phyloP scores from a whole-genome alignment of 2,113 vertebrate genomes.

The Plecturocebus donacophilus region DNA sequence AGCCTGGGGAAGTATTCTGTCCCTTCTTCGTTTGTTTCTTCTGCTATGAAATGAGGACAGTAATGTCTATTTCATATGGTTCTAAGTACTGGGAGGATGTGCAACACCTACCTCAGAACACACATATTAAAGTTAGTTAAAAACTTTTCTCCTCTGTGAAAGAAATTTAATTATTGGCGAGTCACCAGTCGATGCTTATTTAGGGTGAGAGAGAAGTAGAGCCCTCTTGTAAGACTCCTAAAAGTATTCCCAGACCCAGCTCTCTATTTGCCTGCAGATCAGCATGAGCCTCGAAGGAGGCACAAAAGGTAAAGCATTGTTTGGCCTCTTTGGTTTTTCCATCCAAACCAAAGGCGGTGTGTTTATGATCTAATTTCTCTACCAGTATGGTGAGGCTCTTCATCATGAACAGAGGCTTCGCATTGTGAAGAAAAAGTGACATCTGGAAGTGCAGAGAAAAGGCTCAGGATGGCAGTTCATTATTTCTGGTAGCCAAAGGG shows the following conservation, averaged over 20 bases:
- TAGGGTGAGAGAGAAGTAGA: background rate
- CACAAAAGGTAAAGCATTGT: background rate
- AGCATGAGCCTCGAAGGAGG: background rate
- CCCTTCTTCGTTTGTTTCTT: background rate
- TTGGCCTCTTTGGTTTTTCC: background rate
- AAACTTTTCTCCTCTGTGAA: background rate
- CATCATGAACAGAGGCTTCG: background rate
- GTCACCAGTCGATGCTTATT: background rate
- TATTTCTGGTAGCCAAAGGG: background rate
- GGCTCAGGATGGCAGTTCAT: background rate
- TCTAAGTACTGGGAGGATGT: background rate
- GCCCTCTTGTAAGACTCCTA: background rate
- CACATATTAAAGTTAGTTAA: background rate
- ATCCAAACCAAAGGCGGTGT: background rate
- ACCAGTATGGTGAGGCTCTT: background rate
- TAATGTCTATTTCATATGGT: background rate
- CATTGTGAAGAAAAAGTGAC: background rate
- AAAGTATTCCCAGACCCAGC: background rate
- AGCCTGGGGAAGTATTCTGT: background rate
- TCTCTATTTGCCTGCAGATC: background rate
- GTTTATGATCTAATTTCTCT: background rate
- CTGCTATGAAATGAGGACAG: background rate
- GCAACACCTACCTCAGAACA: background rate
- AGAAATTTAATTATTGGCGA: background rate
- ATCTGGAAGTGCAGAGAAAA: background rate